These are phyloP conservation scores for Octonoba sinensis DNA, from an alignment of 2,888 invertebrate genomes.

Conservation along the genomic window DNA sequence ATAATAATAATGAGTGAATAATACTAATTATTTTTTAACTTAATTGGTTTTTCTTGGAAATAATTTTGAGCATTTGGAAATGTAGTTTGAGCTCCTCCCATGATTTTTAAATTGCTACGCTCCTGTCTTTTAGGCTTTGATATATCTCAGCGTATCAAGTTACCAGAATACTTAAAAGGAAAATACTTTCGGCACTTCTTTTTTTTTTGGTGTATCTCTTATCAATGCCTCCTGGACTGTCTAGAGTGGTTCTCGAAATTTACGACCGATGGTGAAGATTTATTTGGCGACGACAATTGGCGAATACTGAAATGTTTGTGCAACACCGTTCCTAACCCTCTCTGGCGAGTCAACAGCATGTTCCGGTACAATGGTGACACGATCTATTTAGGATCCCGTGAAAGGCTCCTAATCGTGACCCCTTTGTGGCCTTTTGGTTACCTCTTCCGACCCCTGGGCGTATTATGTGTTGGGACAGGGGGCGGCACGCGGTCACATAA, in stretches of 20 bases:
- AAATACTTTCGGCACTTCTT: too few species aligned
- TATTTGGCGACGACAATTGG: constrained; percentile 62
- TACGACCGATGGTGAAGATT: constrained; percentile 26
- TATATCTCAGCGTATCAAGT: too few species aligned
- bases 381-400: constrained; percentile 38
- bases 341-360: constrained; percentile 54
- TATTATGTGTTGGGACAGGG: constrained; percentile 43
- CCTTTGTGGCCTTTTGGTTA: constrained; percentile 52
- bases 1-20: too few species aligned
- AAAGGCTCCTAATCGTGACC: constrained; percentile 58
- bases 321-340: constrained; percentile 32
- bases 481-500: constrained; percentile 59
- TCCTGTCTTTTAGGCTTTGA: too few species aligned
- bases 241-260: constrained; percentile 3
- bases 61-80: too few species aligned
- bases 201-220: too few species aligned
- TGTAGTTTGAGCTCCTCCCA: too few species aligned
- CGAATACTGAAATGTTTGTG: constrained; percentile 48
- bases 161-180: too few species aligned
- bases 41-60: too few species aligned
- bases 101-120: too few species aligned
- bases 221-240: too few species aligned
- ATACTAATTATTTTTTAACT: too few species aligned
- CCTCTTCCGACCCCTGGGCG: constrained; percentile 39
- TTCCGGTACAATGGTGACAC: constrained; percentile 33